Evolutionary conservation across 2,113 vertebrate species (phyloP).

Genomic region (Cyanoliseus patagonus): DNA sequence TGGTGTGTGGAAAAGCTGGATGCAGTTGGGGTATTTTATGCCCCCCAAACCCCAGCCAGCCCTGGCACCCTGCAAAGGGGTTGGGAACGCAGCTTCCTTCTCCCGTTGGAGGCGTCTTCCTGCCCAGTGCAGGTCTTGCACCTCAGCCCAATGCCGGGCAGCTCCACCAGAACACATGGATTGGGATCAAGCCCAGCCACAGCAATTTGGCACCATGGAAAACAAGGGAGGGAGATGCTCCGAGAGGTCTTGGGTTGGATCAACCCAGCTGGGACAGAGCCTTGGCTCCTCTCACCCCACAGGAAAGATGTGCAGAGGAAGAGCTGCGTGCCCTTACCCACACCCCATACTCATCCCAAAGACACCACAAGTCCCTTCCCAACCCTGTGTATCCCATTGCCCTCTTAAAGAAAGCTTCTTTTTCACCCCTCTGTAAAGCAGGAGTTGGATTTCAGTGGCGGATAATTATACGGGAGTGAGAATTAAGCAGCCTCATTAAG

Average conservation of each 20-base stretch:
- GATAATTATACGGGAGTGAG: neutral
- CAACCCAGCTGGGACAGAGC: neutral
- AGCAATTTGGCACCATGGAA: fast-evolving
- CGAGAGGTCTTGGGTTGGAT: neutral
- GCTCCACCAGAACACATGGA: fast-evolving
- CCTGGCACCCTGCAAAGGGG: neutral
- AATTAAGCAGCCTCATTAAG: constrained; percentile 14
- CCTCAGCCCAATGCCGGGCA: neutral
- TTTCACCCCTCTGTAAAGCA: neutral
- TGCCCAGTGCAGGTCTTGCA: fast-evolving
- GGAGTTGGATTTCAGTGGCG: neutral
- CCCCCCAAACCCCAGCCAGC: neutral
- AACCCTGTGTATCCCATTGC: fast-evolving
- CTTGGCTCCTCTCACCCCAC: neutral
- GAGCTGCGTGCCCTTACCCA: neutral
- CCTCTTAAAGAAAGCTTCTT: fast-evolving
- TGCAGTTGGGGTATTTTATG: neutral
- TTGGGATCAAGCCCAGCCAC: fast-evolving
- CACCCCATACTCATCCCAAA: neutral
- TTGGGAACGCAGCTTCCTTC: neutral
- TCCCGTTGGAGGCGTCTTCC: neutral
- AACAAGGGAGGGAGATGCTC: neutral
- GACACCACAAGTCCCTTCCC: neutral
- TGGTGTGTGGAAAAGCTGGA: neutral
- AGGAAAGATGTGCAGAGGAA: neutral